These are phyloP conservation scores for Ptychoptera contaminata DNA, from an alignment of 2,888 invertebrate genomes.

Conservation along the genomic window DNA sequence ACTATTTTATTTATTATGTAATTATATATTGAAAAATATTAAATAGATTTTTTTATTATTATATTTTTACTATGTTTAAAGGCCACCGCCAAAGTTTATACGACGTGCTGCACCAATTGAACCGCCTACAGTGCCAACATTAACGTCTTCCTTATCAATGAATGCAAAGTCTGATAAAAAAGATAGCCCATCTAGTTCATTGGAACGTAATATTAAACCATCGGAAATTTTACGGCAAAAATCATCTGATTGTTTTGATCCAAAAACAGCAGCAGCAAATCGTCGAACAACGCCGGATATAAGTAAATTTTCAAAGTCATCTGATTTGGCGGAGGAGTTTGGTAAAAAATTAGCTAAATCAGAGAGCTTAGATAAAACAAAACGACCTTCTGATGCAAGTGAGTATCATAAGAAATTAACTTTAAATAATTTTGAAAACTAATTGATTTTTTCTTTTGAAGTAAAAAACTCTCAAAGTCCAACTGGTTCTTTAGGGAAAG, in stretches of 20 bases:
- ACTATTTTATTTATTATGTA: too few relatives aligned
- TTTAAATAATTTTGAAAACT: not conserved
- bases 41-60: conserved; percentile 3
- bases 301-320: conserved; percentile 20
- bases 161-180: conserved; percentile 4
- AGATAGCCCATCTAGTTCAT: conserved; percentile 26
- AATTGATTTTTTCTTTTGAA: too few relatives aligned
- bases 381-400: conserved; percentile 17
- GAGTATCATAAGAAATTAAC: not conserved
- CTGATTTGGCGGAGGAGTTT: conserved; percentile 28
- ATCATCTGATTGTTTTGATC: conserved; percentile 28
- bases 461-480: conserved; percentile 19
- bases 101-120: conserved; percentile 41
- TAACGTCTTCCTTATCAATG: conserved; percentile 1
- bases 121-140: conserved; percentile 32
- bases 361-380: conserved; percentile 26
- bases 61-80: conserved; percentile 19
- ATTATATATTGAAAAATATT: not conserved
- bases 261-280: conserved; percentile 24
- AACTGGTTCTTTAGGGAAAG: conserved; percentile 27
- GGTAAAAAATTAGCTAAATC: conserved; percentile 29
- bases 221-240: conserved; percentile 31
- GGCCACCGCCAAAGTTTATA: conserved; percentile 48
- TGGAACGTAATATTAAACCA: conserved; percentile 31
- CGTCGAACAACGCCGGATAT: conserved; percentile 29